Percentiles rank a stretch among this genome's conserved stretches.
These are phyloP conservation scores for Sciurus vulgaris DNA, from an alignment of 2,797 vertebrate species.

Conservation along the genomic window DNA sequence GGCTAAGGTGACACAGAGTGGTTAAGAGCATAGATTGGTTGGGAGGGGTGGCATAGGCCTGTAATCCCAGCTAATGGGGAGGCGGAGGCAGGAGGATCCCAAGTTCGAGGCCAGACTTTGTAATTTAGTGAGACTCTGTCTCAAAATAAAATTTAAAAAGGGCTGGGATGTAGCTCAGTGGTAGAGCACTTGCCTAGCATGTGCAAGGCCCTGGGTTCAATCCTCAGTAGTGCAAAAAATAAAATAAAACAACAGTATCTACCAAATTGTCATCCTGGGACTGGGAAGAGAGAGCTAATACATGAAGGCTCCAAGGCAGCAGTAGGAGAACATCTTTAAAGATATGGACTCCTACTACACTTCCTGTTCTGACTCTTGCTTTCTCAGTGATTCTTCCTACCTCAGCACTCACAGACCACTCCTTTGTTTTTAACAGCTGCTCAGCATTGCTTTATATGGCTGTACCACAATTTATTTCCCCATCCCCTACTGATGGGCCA, in stretches of 20 bases:
- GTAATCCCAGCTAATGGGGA: too few species aligned
- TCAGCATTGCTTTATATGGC: background rate
- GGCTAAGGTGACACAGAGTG: background rate
- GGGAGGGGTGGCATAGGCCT: too few species aligned
- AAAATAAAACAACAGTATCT: background rate
- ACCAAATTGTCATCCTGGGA: background rate
- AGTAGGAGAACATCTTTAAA: conserved; percentile 41
- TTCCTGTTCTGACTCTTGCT: conserved; percentile 3
- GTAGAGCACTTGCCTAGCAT: background rate
- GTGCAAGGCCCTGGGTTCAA: background rate
- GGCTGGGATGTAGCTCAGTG: background rate
- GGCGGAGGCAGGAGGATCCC: too few species aligned
- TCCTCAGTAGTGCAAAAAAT: background rate
- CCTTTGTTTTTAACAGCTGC: background rate
- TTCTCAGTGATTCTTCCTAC: conserved; percentile 6
- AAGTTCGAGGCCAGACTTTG: too few species aligned
- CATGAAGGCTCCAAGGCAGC: background rate
- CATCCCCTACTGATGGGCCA: background rate
- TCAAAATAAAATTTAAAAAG: background rate
- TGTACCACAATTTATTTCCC: background rate
- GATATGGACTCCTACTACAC: background rate
- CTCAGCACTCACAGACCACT: conserved; percentile 10
- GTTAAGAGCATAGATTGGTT: background rate
- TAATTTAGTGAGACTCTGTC: too few species aligned
- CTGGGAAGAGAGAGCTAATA: background rate